Base-by-base conservation (phyloP, 2,888 invertebrate species). In the Cylloceria caligata region DNA sequence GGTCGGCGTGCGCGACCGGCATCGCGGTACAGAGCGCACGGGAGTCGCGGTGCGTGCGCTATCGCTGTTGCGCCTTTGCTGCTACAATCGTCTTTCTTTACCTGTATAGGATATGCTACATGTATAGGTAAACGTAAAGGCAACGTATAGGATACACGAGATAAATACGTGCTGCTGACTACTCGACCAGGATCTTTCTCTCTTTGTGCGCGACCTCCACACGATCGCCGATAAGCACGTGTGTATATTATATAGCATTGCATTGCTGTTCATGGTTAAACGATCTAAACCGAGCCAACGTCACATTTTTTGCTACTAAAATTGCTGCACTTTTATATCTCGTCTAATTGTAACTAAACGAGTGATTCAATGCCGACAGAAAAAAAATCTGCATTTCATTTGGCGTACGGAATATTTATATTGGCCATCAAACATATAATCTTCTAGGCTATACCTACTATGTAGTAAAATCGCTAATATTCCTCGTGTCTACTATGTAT, bases 41-140 rank as follows among this genome's bases (percentile, higher is more conserved):
- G 77, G 36, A 73, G 76, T 81, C 65, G 57, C 57, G 62, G 79
- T 83, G 82, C 82, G 82, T 83, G 82, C 82, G 67, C 49, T 83
- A 83, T 83, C 72, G 82, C 79, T 60, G 11, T 60, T 19, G 57
- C 57, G 57, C 16, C 30, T 55, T 24, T 27, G 11, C 55, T 16
- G 47, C 21, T 19, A 19, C 57, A 30, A 30, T n/a, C 13, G 30
- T n/a, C 60, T 42, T 19, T 72, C 45, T 60, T 16, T 21, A 30
- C 6, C 27, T 57, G 45, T 45, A 39, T 16, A 24, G 30, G 42
- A 42, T 45, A 52, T 19, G 36, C 11, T 42, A 60, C 36, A 72
- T 57, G 71, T 67, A 55, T 49, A 68, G 68, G 76, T 69, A 71
- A 65, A 57, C 39, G 52, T 27, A n/a, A n/a, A n/a, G n/a, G n/a